These are phyloP conservation scores for Rhizomys pruinosus DNA, from an alignment of 2,113 vertebrate genomes.

Conservation along the genomic window DNA sequence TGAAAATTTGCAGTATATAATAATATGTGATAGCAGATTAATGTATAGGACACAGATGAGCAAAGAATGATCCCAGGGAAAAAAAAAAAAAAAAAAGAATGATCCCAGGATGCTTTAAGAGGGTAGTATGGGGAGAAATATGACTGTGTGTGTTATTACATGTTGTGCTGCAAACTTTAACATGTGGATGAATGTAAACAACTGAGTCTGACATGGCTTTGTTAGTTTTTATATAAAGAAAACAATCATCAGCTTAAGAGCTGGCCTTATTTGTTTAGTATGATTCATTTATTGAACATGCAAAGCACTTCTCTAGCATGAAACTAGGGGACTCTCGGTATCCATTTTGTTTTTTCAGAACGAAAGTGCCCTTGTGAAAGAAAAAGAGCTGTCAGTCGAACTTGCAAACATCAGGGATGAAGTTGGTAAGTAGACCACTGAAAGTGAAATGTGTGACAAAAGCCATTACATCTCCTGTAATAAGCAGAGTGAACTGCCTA, in stretches of 20 bases:
- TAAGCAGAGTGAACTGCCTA: not conserved
- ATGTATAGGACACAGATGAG: not conserved
- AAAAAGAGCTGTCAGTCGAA: slow-evolving; percentile 93
- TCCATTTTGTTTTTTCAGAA: slow-evolving; percentile 89
- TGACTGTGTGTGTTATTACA: not conserved
- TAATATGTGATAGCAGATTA: not conserved
- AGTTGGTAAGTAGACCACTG: slow-evolving; percentile 93
- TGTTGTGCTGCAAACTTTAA: slow-evolving; percentile 11
- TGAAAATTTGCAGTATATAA: not conserved
- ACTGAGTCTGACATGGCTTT: slow-evolving; percentile 48
- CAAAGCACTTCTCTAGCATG: slow-evolving; percentile 75
- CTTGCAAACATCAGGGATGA: slow-evolving; percentile 96
- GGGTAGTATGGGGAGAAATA: not conserved
- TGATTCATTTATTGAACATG: slow-evolving; percentile 76
- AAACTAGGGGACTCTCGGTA: slow-evolving; percentile 73
- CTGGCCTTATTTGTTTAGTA: slow-evolving; percentile 65
- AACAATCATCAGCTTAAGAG: slow-evolving; percentile 45
- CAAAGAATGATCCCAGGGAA: no score
- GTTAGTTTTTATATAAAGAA: slow-evolving; percentile 41
- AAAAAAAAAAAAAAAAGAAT: no score
- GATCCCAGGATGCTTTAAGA: not conserved
- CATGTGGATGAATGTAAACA: slow-evolving; percentile 38
- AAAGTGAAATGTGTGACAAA: slow-evolving; percentile 45
- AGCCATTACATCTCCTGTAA: not conserved
- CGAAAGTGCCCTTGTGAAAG: slow-evolving; percentile 93